Percentiles rank a stretch among this genome's conserved stretches.
Evolutionary conservation across 37 sponge, comb jelly and placozoan species (phyloP).

Genomic region (Cladorhizidae sp.): DNA sequence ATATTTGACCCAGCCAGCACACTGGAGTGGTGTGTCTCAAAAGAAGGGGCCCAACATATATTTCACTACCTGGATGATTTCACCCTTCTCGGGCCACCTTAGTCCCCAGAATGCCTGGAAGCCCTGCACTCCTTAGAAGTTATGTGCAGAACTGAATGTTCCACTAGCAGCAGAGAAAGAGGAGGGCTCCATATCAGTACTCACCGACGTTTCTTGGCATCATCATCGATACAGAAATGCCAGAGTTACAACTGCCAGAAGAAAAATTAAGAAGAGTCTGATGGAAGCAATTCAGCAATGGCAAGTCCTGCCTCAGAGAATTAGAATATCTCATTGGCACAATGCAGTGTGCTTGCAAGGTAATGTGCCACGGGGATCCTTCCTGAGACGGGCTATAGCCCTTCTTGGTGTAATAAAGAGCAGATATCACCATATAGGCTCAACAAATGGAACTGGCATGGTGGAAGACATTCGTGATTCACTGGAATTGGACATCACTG

Average conservation of each 20-base stretch:
- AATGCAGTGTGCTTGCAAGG: slow-evolving; percentile 26
- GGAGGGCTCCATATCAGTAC: neutral
- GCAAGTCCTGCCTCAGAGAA: slow-evolving; percentile 1
- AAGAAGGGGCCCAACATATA: slow-evolving; percentile 6
- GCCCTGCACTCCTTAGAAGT: neutral
- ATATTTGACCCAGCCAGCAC: slow-evolving; percentile 41
- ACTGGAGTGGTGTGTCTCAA: slow-evolving; percentile 12
- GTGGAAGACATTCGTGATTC: slow-evolving; percentile 24
- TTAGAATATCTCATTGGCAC: slow-evolving; percentile 3
- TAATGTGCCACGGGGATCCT: slow-evolving; percentile 11
- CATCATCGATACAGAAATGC: slow-evolving; percentile 9
- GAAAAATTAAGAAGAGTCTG: slow-evolving; percentile 9
- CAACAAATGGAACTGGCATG: slow-evolving; percentile 25
- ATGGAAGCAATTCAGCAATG: neutral
- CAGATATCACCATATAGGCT: slow-evolving; percentile 4
- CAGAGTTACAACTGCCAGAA: neutral
- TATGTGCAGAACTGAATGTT: neutral
- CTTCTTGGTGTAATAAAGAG: neutral
- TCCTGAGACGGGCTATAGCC: slow-evolving; percentile 1
- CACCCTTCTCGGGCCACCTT: slow-evolving; percentile 18
- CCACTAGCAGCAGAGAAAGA: slow-evolving; percentile 11
- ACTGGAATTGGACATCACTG: slow-evolving; percentile 14
- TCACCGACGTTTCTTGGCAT: slow-evolving; percentile 13
- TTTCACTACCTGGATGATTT: slow-evolving; percentile 53
- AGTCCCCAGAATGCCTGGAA: neutral